Evolutionary conservation across 53 echinoderm and acorn worm genomes (phyloP), one percentile per base, ranked within the genome.

Genomic region (Mesocentrotus franciscanus): DNA sequence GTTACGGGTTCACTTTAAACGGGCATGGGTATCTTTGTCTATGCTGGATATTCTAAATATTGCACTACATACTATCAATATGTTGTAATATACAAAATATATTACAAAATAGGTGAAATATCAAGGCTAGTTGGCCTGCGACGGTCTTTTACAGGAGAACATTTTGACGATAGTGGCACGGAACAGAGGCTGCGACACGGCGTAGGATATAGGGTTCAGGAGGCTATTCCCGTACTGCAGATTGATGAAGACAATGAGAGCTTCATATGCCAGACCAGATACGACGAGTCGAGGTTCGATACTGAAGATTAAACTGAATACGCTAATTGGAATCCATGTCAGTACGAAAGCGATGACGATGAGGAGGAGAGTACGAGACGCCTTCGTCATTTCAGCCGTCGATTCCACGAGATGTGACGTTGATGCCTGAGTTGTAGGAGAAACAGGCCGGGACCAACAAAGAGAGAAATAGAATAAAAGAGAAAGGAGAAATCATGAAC

Each of bases 321-420:
- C 42, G 92, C 72, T 72, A 9, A 35, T 8, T 4, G 92, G 70
- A 55, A 56, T 55, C 92, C 92, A 92, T 1, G 92, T 22, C 9
- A 74, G 9, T 22, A 92, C 71, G 92, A 92, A 92, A 24, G 92
- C 35, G 22, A 92, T 68, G 71, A 92, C 72, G 92, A 92, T 92
- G 55, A 92, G 55, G 56, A 92, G 56, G 26, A 92, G 71, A 5
- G 92, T 92, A 1, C 92, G 92, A 22, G 74, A 26, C 17, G 92
- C 92, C 92, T 92, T 92, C n/a, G 12, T 62, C 42, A 4, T n/a
- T n/a, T n/a, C n/a, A n/a, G n/a, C n/a, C n/a, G n/a, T n/a, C n/a
- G n/a, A n/a, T n/a, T n/a, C n/a, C n/a, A n/a, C n/a, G n/a, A n/a
- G n/a, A n/a, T n/a, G n/a, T n/a, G n/a, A n/a, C n/a, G n/a, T n/a